Base-by-base conservation (phyloP, 2,888 invertebrate species). In the Oligia latruncula region DNA sequence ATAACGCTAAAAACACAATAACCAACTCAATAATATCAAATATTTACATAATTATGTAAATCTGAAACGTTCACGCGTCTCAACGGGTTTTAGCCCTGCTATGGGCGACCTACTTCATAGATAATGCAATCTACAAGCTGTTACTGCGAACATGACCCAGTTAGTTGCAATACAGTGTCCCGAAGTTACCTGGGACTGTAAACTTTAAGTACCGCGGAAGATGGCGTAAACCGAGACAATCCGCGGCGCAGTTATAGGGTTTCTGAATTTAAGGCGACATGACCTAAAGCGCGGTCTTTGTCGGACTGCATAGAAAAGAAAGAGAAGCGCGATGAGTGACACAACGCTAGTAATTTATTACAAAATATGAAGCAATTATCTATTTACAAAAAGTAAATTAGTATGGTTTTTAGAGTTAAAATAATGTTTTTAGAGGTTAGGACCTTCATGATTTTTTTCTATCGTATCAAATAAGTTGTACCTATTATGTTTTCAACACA, bases 41-140 rank as follows among this genome's bases (percentile, higher is more conserved):
- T 43, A 82, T 82, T 89, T 79, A 81, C 79, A 82, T 85, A 82
- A 78, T 82, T 86, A 81, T 88, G 81, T 81, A 82, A 86, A 80
- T 81, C 83, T 81, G 77, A 80, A 82, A 77, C 72, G 82, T 82
- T 84, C 84, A 88, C 85, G 86, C 84, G 84, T 85, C 79, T 80
- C 68, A 82, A 71, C 81, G 79, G 75, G 78, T 64, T 67, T 62
- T 71, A 80, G 67, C 77, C 74, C 80, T 86, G 82, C 84, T 83
- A 82, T 81, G 79, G 64, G 13, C 67, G 83, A 72, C 83, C 74
- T 83, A 83, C 79, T 86, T 86, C 55, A 83, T 72, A 79, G 84
- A 86, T 79, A 86, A 77, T 85, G 77, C 64, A 74, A 83, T 80
- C 75, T 76, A 78, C 78, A 60, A 71, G n/a, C 46, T 83, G 62